Conservation (phyloP, 2,113 vertebrate species). For the Ochotona princeps region DNA sequence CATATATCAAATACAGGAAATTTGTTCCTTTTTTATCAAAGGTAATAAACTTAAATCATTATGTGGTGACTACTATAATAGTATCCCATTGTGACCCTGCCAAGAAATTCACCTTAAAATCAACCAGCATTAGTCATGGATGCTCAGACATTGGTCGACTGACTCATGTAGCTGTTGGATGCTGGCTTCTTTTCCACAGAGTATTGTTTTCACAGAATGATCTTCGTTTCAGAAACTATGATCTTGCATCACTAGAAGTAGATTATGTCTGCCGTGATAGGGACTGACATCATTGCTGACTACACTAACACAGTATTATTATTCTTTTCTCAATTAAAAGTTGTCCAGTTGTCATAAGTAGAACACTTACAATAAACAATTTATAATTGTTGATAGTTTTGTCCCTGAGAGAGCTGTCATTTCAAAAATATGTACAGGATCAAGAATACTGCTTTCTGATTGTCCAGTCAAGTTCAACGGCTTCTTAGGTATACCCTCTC, state of each 20-base stretch:
- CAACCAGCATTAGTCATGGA: background rate
- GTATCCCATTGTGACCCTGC: background rate
- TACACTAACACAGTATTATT: background rate
- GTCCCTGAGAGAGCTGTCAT: background rate
- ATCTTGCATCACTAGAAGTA: background rate
- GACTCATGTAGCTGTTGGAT: background rate
- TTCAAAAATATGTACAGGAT: background rate
- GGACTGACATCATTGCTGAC: background rate
- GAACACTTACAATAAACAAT: background rate
- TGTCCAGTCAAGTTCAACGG: too few species aligned
- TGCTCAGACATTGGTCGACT: background rate
- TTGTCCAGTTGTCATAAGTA: background rate
- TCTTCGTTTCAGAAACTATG: background rate
- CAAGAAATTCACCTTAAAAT: background rate
- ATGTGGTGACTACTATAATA: background rate
- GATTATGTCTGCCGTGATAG: background rate
- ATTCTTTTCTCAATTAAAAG: conserved; percentile 20
- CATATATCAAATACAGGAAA: too few species aligned
- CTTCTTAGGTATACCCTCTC: too few species aligned
- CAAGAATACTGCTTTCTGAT: background rate
- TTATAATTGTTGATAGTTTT: background rate
- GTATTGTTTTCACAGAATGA: background rate
- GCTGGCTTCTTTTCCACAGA: background rate
- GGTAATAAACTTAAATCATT: background rate
- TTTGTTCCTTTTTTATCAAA: background rate